These are phyloP conservation scores for Nilaparvata lugens DNA, from an alignment of 1,140 invertebrate genomes.

Conservation along the genomic window DNA sequence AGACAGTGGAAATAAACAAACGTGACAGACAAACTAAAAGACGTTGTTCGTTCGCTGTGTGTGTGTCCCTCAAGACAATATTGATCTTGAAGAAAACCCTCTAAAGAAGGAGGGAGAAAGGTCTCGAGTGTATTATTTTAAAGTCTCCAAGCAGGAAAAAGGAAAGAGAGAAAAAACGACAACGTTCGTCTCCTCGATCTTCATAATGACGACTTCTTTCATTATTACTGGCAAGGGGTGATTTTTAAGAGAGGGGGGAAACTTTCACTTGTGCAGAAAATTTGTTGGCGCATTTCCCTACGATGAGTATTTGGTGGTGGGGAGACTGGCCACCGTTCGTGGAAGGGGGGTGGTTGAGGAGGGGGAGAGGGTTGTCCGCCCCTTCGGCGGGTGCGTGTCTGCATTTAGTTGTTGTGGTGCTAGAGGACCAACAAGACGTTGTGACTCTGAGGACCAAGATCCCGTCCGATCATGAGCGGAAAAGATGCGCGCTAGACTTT, in stretches of 20 bases:
- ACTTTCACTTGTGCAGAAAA: slow-evolving; percentile 17
- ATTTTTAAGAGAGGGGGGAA: neutral
- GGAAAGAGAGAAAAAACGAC: neutral
- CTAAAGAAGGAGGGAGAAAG: neutral
- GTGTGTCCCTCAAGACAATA: neutral
- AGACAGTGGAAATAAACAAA: too few relatives aligned
- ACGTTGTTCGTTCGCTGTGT: too few relatives aligned
- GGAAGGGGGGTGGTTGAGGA: slow-evolving; percentile 1
- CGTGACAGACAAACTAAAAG: too few relatives aligned
- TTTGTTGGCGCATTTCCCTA: slow-evolving; percentile 17
- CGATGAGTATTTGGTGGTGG: slow-evolving; percentile 13
- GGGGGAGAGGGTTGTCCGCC: neutral
- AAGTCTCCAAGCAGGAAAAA: neutral
- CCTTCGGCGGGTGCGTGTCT: neutral
- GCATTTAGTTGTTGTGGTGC: slow-evolving; percentile 16
- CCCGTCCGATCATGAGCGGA: neutral
- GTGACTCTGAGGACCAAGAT: neutral
- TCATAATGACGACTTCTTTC: slow-evolving; percentile 18
- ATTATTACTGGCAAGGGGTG: slow-evolving; percentile 14
- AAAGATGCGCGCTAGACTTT: neutral
- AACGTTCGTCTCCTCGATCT: slow-evolving; percentile 14
- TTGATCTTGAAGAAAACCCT: neutral
- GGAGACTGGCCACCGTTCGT: neutral
- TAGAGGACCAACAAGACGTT: slow-evolving; percentile 10
- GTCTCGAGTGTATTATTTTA: neutral